Conservation (phyloP, 2,797 vertebrate genomes). For the Peromyscus aztecus region DNA sequence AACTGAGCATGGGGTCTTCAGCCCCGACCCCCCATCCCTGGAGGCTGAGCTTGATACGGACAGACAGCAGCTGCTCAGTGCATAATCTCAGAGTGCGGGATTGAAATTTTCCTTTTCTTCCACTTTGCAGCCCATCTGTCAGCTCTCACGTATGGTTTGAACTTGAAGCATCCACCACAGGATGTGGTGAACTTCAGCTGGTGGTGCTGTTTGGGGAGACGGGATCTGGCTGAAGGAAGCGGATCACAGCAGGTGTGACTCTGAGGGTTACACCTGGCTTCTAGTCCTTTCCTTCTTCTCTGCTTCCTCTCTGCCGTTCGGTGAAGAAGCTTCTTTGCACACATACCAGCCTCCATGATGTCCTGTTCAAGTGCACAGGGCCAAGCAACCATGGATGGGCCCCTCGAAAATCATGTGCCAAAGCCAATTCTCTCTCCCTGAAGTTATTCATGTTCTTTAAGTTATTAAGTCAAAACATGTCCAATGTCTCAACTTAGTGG, state of each 20-base stretch:
- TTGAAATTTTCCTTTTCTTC: not conserved
- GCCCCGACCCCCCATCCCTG: accelerated
- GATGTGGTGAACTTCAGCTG: not conserved
- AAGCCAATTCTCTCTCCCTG: not conserved
- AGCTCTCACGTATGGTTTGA: not conserved
- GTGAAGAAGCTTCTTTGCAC: not conserved
- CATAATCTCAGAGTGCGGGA: not conserved
- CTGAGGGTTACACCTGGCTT: not conserved
- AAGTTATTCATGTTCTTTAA: not conserved
- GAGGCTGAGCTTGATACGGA: not conserved
- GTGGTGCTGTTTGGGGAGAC: not conserved
- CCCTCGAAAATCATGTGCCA: not conserved
- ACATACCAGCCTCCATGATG: not conserved
- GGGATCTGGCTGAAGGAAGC: too few relatives aligned
- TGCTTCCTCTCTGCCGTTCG: not conserved
- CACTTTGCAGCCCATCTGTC: too few relatives aligned
- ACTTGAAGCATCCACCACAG: not conserved
- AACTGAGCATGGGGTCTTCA: not conserved
- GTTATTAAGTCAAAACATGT: not conserved
- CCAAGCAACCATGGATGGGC: not conserved
- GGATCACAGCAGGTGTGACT: not conserved
- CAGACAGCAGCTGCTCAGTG: not conserved
- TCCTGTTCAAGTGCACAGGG: not conserved
- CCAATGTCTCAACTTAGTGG: not conserved
- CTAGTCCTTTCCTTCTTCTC: not conserved